These are phyloP conservation scores for Corella eumyota DNA, from an alignment of 23 tunicate species.

Conservation along the genomic window DNA sequence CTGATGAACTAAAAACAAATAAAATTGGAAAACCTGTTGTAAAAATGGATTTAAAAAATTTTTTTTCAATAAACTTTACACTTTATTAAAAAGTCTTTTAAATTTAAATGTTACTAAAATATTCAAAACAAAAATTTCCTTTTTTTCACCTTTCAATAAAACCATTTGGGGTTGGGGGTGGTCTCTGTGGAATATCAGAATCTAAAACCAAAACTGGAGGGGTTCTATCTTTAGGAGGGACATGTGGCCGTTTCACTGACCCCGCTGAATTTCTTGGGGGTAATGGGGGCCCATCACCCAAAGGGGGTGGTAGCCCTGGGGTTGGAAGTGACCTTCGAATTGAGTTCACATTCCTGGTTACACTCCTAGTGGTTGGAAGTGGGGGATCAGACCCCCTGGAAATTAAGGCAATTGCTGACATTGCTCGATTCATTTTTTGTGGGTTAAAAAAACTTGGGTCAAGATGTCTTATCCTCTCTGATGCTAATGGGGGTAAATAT, in stretches of 20 bases:
- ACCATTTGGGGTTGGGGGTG: constrained; percentile 7
- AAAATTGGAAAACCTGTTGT: too few species aligned
- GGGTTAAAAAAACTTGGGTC: too few species aligned
- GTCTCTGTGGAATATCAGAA: constrained; percentile 6
- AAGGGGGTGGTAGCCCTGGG: constrained; percentile 6
- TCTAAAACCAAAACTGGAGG: not conserved
- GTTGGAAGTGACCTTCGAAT: constrained; percentile 22
- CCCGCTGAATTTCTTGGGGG: constrained; percentile 32
- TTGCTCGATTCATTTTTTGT: too few species aligned
- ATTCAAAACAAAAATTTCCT: not conserved
- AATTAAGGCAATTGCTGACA: constrained; percentile 9
- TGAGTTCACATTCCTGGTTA: not conserved
- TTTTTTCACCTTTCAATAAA: too few species aligned
- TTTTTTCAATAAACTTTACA: too few species aligned
- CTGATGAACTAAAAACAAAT: too few species aligned
- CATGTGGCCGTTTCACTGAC: too few species aligned
- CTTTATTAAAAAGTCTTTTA: too few species aligned
- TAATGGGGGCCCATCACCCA: constrained; percentile 21
- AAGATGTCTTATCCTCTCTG: too few species aligned
- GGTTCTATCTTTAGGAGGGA: constrained; percentile 15
- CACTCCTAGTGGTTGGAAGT: not conserved
- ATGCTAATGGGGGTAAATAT: too few species aligned
- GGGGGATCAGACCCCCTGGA: not conserved
- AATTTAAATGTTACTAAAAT: too few species aligned
- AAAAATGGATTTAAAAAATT: too few species aligned